Evolutionary conservation across 2,113 vertebrate species (phyloP), one percentile per base, ranked within the genome.

Genomic region (Cheirogaleus medius): DNA sequence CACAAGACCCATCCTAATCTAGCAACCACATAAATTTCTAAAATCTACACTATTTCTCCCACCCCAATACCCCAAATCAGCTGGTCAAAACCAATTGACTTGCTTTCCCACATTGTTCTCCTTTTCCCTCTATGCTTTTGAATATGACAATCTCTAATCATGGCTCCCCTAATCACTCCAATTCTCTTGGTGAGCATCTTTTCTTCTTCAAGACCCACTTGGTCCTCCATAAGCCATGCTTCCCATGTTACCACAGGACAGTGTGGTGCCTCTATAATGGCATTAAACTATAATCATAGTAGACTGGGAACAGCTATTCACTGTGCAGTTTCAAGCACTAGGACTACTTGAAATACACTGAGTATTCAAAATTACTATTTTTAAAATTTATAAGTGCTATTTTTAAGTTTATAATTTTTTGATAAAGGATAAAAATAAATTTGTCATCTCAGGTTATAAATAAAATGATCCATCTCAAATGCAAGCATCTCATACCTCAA

Each of bases 391-490:
- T 77, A 90, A 39, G 15, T 63, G 23, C 18, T 95, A 69, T 69
- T 58, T 84, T 42, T 64, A 82, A 95, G 44, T 66, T 91, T 17
- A n/a, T 86, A 52, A 8, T 52, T 80, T 95, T 63, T 87, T 73
- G 39, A 88, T 37, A 17, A 77, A 87, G 82, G 44, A 49, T 88
- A 85, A 77, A 90, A 95, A 94, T 32, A 83, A 85, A 47, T 21
- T 56, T 29, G 32, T 64, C 44, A 69, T 66, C 64, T 96, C 80
- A 89, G 34, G 63, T 85, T 96, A 1, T 68, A 77, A 56, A 20
- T 49, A 90, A 87, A 83, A 93, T 83, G 64, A 78, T 84, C 56
- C 60, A 90, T 6, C 20, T 71, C 27, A 23, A 52, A 92, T 89
- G 21, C 8, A 84, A 96, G 25, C 42, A 97, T 56, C 76, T 68